Base-by-base conservation (phyloP, 2,113 vertebrate species). In the Nestor notabilis region DNA sequence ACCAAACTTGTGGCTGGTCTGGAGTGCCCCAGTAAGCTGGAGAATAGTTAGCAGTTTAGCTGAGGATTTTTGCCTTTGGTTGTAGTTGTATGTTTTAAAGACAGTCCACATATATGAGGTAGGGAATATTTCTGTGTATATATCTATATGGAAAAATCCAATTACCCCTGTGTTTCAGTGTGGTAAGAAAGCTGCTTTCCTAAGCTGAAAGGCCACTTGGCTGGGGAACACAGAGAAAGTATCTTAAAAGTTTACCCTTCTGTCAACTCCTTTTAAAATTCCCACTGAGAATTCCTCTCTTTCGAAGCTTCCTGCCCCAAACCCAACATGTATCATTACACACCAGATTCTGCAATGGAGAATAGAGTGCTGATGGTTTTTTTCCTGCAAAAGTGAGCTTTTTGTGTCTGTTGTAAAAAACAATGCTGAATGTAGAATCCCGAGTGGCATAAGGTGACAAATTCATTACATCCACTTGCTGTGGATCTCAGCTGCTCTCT, bases 311-410 rank as follows among this genome's bases (percentile, higher is more conserved):
- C 58, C 37, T 92, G 33, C 39, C 92, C 49, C 50, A 80, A 86
- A 77, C 28, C 31, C 83, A 31, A 0, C 24, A 9, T 0, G 1
- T 66, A 10, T 52, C 25, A 17, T 31, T 72, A 8, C 58, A 33
- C 39, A 33, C 31, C 10, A 50, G 25, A 35, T 39, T 77, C 70
- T 75, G 47, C 49, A 41, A 3, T 17, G 46, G 46, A 41, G n/a
- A 83, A 25, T 1, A 39, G 19, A 27, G 17, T 18, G 29, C 25
- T 23, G 18, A 21, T 19, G 17, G 5, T 8, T 56, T 82, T 70
- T 74, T 50, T 70, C 44, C 64, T 47, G 28, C 77, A 63, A 43
- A 86, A 39, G 43, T 70, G 72, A 87, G 50, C 66, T 84, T 89
- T 66, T 5, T 65, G 28, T 41, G 7, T 47, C 41, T 70, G 6